A percentile compares a stretch with the other conserved stretches of the same genome.
phyloP scores from a whole-genome alignment of 2,797 vertebrate genomes.

The Pteronotus mesoamericanus region DNA sequence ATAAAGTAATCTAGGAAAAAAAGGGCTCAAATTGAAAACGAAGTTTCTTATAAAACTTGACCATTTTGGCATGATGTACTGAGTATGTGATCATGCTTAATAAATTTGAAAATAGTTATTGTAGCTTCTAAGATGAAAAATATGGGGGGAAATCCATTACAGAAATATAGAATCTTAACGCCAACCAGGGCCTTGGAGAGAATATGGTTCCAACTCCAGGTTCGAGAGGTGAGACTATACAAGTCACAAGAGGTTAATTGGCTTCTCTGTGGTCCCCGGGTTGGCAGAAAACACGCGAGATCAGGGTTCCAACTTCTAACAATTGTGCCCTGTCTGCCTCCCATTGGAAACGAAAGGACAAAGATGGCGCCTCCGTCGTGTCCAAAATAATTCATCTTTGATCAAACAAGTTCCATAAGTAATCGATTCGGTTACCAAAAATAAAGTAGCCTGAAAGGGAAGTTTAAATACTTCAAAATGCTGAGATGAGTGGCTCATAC shows the following conservation, averaged over 20 bases:
- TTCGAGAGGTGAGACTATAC: background rate
- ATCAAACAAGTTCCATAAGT: background rate
- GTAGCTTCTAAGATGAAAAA: conserved; percentile 33
- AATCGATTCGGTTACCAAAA: background rate
- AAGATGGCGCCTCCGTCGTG: background rate
- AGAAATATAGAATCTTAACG: background rate
- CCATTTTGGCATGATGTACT: background rate
- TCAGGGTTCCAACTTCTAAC: background rate
- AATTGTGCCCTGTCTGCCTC: background rate
- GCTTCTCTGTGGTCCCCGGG: background rate
- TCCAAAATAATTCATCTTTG: background rate
- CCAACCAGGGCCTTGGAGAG: background rate
- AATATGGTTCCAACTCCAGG: background rate
- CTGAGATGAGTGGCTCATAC: background rate
- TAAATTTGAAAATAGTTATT: background rate
- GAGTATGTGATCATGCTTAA: background rate
- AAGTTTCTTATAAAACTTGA: conserved; percentile 17
- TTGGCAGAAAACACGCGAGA: background rate
- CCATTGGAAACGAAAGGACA: background rate
- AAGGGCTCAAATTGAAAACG: background rate
- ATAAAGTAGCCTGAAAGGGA: background rate
- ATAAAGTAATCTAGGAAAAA: background rate
- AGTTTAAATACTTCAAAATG: background rate
- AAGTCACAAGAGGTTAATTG: too few relatives aligned
- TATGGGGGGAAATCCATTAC: background rate